Evolutionary conservation across 2,888 invertebrate species (phyloP).

Genomic region (Amphiduros pacificus): DNA sequence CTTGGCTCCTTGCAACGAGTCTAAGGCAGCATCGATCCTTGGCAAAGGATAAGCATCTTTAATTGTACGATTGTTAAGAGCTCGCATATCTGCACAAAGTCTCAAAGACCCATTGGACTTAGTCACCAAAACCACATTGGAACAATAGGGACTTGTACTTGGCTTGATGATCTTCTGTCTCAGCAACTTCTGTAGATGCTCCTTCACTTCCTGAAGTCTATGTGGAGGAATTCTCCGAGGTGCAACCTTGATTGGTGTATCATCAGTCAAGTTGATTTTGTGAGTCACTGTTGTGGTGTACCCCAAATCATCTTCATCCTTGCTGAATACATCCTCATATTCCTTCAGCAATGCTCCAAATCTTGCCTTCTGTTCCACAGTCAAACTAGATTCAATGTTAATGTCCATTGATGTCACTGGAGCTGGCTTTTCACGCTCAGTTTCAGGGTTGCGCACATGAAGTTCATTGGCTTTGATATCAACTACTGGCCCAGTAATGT

Average conservation of each 20-base stretch:
- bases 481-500: no score
- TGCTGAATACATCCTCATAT: not conserved
- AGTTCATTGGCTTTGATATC: no score
- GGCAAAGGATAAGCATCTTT: slow-evolving; percentile 30
- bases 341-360: not conserved
- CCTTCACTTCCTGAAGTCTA: not conserved
- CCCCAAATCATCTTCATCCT: not conserved
- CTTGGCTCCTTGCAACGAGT: slow-evolving; percentile 25
- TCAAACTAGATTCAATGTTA: not conserved
- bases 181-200: not conserved
- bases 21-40: slow-evolving; percentile 23
- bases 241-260: not conserved
- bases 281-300: not conserved
- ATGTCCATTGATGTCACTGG: not conserved
- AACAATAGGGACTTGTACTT: not conserved
- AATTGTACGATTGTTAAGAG: slow-evolving; percentile 21
- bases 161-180: not conserved
- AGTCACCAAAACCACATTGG: slow-evolving; percentile 16
- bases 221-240: not conserved
- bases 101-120: slow-evolving; percentile 22
- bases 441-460: no score
- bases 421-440: no score
- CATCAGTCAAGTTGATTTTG: not conserved
- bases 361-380: not conserved
- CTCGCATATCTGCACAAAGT: slow-evolving; percentile 30